Percentiles rank a stretch among this genome's conserved stretches.
Conservation (phyloP, 1,140 invertebrate species). For the Drosophila erecta region DNA sequence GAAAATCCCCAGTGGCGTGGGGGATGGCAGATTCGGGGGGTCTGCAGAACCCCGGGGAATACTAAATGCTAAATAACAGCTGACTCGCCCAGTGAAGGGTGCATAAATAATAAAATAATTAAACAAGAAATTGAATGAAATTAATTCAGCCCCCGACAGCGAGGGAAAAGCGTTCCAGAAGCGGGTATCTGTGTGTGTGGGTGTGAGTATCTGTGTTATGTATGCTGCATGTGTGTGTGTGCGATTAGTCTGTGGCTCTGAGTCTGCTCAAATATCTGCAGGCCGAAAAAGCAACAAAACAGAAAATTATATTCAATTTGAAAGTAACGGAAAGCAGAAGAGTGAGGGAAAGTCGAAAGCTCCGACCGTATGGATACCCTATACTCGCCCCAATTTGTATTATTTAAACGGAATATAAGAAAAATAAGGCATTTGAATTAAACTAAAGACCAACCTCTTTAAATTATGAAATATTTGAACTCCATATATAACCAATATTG, state of each 20-base stretch:
- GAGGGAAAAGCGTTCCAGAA: conserved; percentile 27
- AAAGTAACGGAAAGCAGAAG: conserved; percentile 19
- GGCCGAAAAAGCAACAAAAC: conserved; percentile 57
- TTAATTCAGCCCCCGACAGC: conserved; percentile 62
- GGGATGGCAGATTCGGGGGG: neutral
- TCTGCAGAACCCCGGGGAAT: conserved; percentile 1
- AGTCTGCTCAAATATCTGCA: conserved; percentile 66
- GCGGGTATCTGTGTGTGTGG: conserved; percentile 27
- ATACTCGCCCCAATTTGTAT: conserved; percentile 4
- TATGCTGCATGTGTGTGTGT: conserved; percentile 29
- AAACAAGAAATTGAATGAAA: conserved; percentile 81
- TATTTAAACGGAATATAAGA: too few species aligned
- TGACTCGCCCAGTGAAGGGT: conserved; percentile 55
- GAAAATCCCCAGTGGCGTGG: conserved; percentile 19
- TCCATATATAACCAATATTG: too few species aligned
- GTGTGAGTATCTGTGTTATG: conserved; percentile 37
- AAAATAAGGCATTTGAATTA: too few species aligned
- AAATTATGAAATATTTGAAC: too few species aligned
- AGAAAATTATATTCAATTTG: conserved; percentile 46
- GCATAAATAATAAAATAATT: conserved; percentile 81
- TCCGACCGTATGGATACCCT: conserved; percentile 12
- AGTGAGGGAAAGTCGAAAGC: neutral
- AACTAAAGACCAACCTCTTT: too few species aligned
- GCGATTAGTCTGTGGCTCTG: conserved; percentile 29
- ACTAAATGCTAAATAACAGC: conserved; percentile 58